Evolutionary conservation across 2,888 invertebrate genomes (phyloP).

Genomic region (Caenorhabditis virilis): DNA sequence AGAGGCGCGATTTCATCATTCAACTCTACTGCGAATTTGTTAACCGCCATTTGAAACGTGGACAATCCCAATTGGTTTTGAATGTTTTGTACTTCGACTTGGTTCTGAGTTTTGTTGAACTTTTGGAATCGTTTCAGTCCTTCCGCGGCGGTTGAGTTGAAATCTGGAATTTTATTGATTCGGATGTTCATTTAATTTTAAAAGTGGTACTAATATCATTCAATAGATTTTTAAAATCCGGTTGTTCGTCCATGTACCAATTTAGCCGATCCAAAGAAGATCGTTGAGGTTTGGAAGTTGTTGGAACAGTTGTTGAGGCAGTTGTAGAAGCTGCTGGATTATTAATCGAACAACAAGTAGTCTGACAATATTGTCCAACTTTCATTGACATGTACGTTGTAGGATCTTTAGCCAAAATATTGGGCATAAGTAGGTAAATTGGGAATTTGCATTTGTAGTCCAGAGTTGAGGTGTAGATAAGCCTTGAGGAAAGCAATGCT

Average conservation of each 20-base stretch:
- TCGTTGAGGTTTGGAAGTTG: background rate
- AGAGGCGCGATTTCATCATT: conserved; percentile 35
- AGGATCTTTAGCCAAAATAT: conserved; percentile 13
- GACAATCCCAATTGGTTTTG: conserved; percentile 17
- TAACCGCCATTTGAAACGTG: conserved; percentile 28
- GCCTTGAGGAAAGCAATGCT: conserved; percentile 2
- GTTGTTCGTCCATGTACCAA: no score
- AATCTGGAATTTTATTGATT: conserved; percentile 13
- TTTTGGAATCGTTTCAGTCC: conserved; percentile 24
- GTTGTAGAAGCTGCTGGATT: no score
- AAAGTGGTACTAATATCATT: no score
- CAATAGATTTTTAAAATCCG: no score
- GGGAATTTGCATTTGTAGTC: conserved; percentile 27
- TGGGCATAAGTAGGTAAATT: conserved; percentile 10
- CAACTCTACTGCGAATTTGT: conserved; percentile 36
- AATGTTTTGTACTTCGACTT: conserved; percentile 38
- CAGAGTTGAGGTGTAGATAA: background rate
- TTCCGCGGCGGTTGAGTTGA: conserved; percentile 13
- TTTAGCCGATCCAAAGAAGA: conserved; percentile 1
- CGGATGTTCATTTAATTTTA: background rate
- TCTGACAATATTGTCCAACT: conserved; percentile 22
- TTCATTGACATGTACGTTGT: conserved; percentile 16
- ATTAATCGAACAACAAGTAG: conserved; percentile 13
- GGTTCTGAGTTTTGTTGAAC: conserved; percentile 17
- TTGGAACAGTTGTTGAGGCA: no score